Evolutionary conservation across 2,797 vertebrate genomes (phyloP).

Genomic region (Odontamblyopus lacepedii): DNA sequence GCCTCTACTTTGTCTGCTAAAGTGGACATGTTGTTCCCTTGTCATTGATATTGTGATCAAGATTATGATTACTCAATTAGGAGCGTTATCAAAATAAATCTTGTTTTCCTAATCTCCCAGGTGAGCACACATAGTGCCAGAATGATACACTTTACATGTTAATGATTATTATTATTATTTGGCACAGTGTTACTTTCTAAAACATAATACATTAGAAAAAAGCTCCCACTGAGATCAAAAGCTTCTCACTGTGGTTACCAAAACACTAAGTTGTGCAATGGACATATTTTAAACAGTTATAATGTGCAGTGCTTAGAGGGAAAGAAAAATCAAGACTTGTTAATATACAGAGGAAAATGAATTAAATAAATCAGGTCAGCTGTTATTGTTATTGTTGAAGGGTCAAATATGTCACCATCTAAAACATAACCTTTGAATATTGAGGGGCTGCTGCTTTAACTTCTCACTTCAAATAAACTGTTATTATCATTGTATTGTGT

Average conservation of each 20-base stretch:
- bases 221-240: neutral
- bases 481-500: too few species aligned
- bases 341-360: too few species aligned
- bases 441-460: too few species aligned
- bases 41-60: slow-evolving; percentile 7
- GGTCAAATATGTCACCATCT: too few species aligned
- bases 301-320: neutral
- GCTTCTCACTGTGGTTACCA: neutral
- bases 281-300: neutral
- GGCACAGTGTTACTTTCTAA: neutral
- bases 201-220: neutral
- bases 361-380: too few species aligned
- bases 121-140: neutral
- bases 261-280: neutral
- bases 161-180: neutral
- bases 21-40: slow-evolving; percentile 2
- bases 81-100: neutral
- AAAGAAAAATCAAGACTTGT: too few species aligned
- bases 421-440: too few species aligned
- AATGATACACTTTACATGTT: neutral
- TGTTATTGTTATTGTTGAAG: too few species aligned
- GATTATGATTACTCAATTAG: neutral
- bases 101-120: neutral
- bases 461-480: too few species aligned
- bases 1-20: neutral